Base-by-base conservation (phyloP, 2,888 invertebrate genomes). In the Drosophila meridiana region DNA sequence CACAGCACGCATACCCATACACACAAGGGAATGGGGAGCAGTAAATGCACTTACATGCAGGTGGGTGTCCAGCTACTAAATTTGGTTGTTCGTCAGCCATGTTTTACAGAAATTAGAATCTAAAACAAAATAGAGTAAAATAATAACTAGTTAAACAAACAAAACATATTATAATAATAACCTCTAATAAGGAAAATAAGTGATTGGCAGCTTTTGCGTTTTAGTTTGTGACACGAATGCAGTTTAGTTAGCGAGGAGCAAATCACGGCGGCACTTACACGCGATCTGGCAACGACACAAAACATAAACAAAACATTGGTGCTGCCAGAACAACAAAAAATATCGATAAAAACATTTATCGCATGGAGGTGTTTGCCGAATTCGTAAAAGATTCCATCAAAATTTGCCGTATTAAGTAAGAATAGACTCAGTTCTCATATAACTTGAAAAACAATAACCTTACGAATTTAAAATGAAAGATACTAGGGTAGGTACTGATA, bases 21-120 rank as follows among this genome's bases (percentile, higher is more conserved):
- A 8, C 9, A 47, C 26, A 42, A 53, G 14, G 3, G 8, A 8
- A 47, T 9, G 7, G 11, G 34, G 26, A 38, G 36, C 42, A 32
- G 38, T 45, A 43, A 55, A 9, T 80, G 67, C 68, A 83, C 92
- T 94, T 94, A 98, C 98, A 96, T 94, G 98, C 98, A 89, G 98
- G 98, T 80, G 97, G 97, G 93, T 98, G 98, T 67, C 98, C 98
- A 78, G 95, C 98, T 92, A 97, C 97, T 45, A 97, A 94, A 93
- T 96, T 96, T 80, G 96, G 96, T 85, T 94, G 95, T 88, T 96
- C 95, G 83, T 95, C 94, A 83, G 96, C 89, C 93, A 93, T 93
- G 60, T 74, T 89, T 59, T 6, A 9, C 20, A 20, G 42, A 42
- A 43, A 14, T 43, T 40, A 20, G 32, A 40, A 58, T n/a, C 78